A percentile compares a stretch with the other conserved stretches of the same genome.
These are phyloP conservation scores for Tipula helvola DNA, from an alignment of 2,888 invertebrate genomes.

Conservation along the genomic window DNA sequence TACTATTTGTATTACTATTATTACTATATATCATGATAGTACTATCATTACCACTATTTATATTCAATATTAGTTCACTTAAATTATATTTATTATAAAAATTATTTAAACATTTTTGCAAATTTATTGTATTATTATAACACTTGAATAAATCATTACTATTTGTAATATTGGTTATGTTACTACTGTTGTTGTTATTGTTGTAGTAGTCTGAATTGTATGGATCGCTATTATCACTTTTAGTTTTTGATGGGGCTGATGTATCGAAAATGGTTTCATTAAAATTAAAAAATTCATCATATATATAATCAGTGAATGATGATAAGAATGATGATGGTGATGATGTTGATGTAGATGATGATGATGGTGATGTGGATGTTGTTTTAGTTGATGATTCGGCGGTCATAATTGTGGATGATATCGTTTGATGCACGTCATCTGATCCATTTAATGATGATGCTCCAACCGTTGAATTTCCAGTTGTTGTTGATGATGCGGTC, in stretches of 20 bases:
- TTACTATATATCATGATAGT: background rate
- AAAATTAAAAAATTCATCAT: background rate
- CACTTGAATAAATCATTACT: background rate
- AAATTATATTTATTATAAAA: constrained; percentile 5
- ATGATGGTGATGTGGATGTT: background rate
- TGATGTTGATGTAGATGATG: background rate
- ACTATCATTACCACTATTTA: background rate
- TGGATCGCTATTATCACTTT: background rate
- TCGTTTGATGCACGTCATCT: background rate
- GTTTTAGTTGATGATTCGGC: background rate
- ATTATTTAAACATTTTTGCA: constrained; percentile 5
- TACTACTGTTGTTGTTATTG: background rate
- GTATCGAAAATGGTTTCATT: background rate
- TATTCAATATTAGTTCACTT: constrained; percentile 5
- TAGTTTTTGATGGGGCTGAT: background rate
- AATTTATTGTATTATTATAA: background rate
- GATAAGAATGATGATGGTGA: background rate
- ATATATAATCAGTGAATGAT: background rate
- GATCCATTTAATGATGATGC: background rate
- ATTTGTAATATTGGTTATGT: background rate
- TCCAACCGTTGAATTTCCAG: background rate
- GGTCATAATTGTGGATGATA: background rate
- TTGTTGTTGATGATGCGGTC: background rate
- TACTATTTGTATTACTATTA: background rate
- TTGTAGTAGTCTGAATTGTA: background rate